Evolutionary conservation across 2,797 vertebrate genomes (phyloP).

Genomic region (Pseudotriccus pelzelni): DNA sequence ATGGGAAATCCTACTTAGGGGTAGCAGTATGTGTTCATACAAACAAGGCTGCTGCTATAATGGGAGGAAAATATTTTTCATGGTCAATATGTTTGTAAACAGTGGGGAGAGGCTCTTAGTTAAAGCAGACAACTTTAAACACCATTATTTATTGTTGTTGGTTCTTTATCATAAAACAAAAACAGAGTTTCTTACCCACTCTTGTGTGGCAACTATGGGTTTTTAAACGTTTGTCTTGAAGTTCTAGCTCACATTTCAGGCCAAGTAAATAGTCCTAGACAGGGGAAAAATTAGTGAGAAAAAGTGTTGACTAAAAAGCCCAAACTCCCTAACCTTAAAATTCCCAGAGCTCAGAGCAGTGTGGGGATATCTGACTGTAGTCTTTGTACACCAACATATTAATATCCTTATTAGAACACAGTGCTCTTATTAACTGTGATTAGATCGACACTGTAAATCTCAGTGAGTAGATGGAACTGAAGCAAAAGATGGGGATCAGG

Average conservation of each 20-base stretch:
- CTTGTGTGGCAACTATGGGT: background rate
- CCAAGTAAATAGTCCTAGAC: background rate
- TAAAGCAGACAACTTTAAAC: background rate
- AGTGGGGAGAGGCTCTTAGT: fast-evolving
- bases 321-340: background rate
- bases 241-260: background rate
- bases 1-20: background rate
- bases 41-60: background rate
- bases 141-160: background rate
- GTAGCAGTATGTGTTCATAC: background rate
- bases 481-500: background rate
- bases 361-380: background rate
- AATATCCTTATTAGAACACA: background rate
- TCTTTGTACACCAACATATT: background rate
- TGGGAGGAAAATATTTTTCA: background rate
- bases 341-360: background rate
- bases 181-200: background rate
- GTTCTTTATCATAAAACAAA: background rate
- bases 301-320: background rate
- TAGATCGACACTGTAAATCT: background rate
- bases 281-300: background rate
- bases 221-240: background rate
- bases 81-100: background rate
- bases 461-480: background rate
- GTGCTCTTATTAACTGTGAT: background rate